Evolutionary conservation across 2,888 invertebrate species (phyloP), one percentile per base, ranked within the genome.

Genomic region (Scelioninae gen. 1): DNA sequence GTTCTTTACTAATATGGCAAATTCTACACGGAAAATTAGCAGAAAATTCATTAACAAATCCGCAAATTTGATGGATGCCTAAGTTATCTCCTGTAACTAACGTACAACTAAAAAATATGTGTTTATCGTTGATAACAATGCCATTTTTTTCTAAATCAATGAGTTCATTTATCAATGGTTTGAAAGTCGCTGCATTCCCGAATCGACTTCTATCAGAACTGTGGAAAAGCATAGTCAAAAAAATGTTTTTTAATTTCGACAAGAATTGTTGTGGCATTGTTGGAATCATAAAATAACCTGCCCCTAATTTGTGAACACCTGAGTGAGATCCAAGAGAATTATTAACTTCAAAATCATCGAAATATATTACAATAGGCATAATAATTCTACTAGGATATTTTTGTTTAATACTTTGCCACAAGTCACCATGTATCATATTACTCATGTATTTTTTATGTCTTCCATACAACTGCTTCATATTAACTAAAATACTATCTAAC

Each of bases 321-420:
- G 69, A 58, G 31, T 84, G 80, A 13, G 58, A 60, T 11, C 79
- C 84, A 13, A 79, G 58, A 0, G 79, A 68, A 56, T 84, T 84
- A 75, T 84, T 82, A 10, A 80, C 53, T 51, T 80, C 80, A 62
- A 66, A 71, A 53, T 49, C 79, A 38, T 65, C 75, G 11, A 55
- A 65, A 31, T 65, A 65, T 4, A 65, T 34, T 11, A 74, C 62
- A 9, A 63, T 2, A 0, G 72, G 63, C 0, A 74, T 10, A 23
- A 63, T 16, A 47, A 32, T 5, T 63, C 62, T 74, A 11, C 23
- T 29, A n/a, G 9, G 11, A 38, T n/a, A n/a, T n/a, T n/a, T n/a
- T n/a, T n/a, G n/a, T n/a, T n/a, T n/a, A n/a, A n/a, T n/a, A n/a
- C n/a, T n/a, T n/a, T n/a, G n/a, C n/a, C n/a, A n/a, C n/a, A n/a